Percentiles rank a stretch among this genome's conserved stretches.
phyloP scores from a whole-genome alignment of 2,888 invertebrate genomes.

The Tenthredo notha region DNA sequence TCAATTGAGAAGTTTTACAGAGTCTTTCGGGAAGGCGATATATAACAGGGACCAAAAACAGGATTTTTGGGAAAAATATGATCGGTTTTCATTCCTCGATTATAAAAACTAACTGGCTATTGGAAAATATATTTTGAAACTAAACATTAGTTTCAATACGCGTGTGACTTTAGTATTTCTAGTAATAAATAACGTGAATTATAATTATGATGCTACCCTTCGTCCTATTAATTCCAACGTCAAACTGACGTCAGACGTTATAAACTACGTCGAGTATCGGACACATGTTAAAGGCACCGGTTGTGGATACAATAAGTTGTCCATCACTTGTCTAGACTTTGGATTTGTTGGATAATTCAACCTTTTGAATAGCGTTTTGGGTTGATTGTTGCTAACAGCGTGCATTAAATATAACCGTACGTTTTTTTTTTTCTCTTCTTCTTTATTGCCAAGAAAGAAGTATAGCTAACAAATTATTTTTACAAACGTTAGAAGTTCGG shows the following conservation, averaged over 20 bases:
- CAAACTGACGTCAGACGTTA: constrained; percentile 17
- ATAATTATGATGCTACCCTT: not conserved
- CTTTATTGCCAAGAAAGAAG: not conserved
- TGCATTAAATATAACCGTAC: not conserved
- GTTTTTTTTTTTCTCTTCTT: too few relatives aligned
- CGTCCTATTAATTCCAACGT: not conserved
- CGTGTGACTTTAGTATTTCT: too few relatives aligned
- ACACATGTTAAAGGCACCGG: not conserved
- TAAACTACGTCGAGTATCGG: not conserved
- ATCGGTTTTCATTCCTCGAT: too few relatives aligned
- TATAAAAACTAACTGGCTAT: too few relatives aligned
- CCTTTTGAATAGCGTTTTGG: too few relatives aligned
- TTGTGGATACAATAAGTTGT: not conserved
- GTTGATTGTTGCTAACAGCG: not conserved
- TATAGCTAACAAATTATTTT: not conserved
- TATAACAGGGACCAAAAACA: too few relatives aligned
- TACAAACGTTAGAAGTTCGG: not conserved
- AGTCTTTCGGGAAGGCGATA: too few relatives aligned
- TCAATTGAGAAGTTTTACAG: too few relatives aligned
- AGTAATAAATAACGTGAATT: too few relatives aligned
- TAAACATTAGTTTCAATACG: too few relatives aligned
- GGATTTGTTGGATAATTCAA: not conserved
- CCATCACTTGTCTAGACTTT: not conserved
- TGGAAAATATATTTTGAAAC: too few relatives aligned
- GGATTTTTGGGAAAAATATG: too few relatives aligned